These are phyloP conservation scores for Chrysotoxum bicinctum DNA, from an alignment of 2,888 invertebrate species.

Conservation along the genomic window DNA sequence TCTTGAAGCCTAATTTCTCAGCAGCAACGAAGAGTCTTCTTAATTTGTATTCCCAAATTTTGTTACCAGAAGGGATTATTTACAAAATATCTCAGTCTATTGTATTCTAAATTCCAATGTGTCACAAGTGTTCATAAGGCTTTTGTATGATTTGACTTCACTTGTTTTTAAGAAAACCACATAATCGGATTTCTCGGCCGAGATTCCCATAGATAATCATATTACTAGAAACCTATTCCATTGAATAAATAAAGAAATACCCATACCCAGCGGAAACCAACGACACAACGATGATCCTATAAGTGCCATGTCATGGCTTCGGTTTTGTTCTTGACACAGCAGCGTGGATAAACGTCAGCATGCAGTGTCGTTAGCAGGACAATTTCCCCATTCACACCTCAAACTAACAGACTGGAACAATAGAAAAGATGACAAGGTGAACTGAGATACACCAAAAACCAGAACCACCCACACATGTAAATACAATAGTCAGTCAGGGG, in stretches of 20 bases:
- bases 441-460: not conserved
- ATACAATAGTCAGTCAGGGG: slow-evolving; percentile 22
- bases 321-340: slow-evolving; percentile 16
- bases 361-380: slow-evolving; percentile 12
- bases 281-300: slow-evolving; percentile 15
- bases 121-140: not conserved
- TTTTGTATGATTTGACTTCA: not conserved
- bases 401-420: slow-evolving; percentile 26
- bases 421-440: slow-evolving; percentile 31
- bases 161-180: not conserved
- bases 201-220: slow-evolving; percentile 13
- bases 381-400: slow-evolving; percentile 30
- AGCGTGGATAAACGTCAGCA: slow-evolving; percentile 5
- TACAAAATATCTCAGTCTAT: not conserved
- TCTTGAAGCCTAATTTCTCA: too few species aligned
- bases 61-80: not conserved
- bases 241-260: slow-evolving; percentile 14
- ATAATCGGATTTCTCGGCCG: not conserved
- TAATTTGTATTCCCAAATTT: too few species aligned
- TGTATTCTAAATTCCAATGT: not conserved
- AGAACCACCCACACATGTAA: not conserved
- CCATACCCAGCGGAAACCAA: not conserved
- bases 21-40: too few species aligned
- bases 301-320: slow-evolving; percentile 21
- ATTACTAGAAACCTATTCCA: slow-evolving; percentile 3